Evolutionary conservation across 1,140 invertebrate genomes (phyloP), one percentile per base, ranked within the genome.

Genomic region (Ips nitidus): DNA sequence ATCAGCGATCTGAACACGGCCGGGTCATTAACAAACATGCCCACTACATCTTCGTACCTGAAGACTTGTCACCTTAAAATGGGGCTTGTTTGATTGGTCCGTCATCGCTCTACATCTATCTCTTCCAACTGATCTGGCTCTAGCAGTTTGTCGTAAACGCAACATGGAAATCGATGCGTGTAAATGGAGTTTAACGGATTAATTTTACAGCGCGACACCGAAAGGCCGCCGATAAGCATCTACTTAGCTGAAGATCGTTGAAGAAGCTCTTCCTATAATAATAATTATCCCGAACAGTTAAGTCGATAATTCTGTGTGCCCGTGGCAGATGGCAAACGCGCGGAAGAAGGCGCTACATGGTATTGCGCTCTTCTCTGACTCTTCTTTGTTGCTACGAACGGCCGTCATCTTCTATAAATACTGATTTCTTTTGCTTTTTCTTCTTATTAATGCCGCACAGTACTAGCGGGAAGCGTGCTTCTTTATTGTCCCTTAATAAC

Each of bases 11-110:
- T 72, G 50, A 68, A 73, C 73, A 74, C 57, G 73, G 50, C 41
- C 64, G 62, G 71, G 73, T 75, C 74, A 75, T 75, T 75, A 75
- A 75, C 66, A 57, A 71, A 75, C 74, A 75, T 70, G 71, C 72
- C 57, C 42, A 53, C 66, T 52, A 53, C 38, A 41, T 65, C 63
- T 65, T 61, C 50, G 56, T 66, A 58, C 52, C 47, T 57, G 6
- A n/a, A 43, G 52, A 58, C n/a, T 41, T 55, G 50, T 36, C 5
- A 65, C 52, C 2, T 3, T 5, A 39, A 36, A 47, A 22, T 22
- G 22, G 22, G 22, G 22, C 22, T 22, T 22, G 22, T 22, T 22
- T 22, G 22, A 22, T 22, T 22, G 22, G 22, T 22, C 22, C 22
- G 22, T 22, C 22, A 22, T 22, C 22, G 22, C 22, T 22, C 22